Conservation (phyloP, 92 coral and sea anemone genomes). For the Pocillopora meandrina region DNA sequence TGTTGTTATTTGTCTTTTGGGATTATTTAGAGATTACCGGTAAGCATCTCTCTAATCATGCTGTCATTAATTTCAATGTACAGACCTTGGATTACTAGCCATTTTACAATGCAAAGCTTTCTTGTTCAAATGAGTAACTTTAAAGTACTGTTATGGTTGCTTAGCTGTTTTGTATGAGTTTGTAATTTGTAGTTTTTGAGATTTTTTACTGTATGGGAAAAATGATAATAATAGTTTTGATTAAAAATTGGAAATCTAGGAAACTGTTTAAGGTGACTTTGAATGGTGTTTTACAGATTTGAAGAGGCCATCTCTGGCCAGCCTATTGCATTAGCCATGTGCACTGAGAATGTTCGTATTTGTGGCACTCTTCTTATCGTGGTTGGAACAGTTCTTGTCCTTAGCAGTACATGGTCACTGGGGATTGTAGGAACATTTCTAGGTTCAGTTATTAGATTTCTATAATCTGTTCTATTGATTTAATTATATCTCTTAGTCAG, state of each 20-base stretch:
- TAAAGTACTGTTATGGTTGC: too few species aligned
- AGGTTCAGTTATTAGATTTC: neutral
- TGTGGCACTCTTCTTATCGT: constrained; percentile 32
- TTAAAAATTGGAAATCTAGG: too few species aligned
- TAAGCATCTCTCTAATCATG: neutral
- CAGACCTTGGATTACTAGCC: neutral
- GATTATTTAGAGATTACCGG: constrained; percentile 44
- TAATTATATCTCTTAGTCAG: too few species aligned
- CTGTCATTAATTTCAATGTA: neutral
- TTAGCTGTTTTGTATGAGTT: too few species aligned
- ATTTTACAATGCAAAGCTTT: too few species aligned
- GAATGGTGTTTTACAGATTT: constrained; percentile 8
- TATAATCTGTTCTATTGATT: too few species aligned
- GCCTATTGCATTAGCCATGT: constrained; percentile 37
- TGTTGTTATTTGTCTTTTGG: constrained; percentile 26
- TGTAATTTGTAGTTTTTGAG: too few species aligned
- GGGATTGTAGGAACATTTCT: constrained; percentile 40
- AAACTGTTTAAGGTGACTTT: neutral
- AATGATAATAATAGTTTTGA: too few species aligned
- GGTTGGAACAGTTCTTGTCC: constrained; percentile 39
- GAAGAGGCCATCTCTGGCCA: constrained; percentile 27
- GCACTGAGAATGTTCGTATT: constrained; percentile 15
- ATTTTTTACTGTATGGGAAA: too few species aligned
- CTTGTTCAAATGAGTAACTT: too few species aligned
- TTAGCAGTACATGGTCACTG: constrained; percentile 43